Percentiles rank a stretch among this genome's conserved stretches.
These are phyloP conservation scores for Labeo catla DNA, from an alignment of 2,113 vertebrate species.

Conservation along the genomic window DNA sequence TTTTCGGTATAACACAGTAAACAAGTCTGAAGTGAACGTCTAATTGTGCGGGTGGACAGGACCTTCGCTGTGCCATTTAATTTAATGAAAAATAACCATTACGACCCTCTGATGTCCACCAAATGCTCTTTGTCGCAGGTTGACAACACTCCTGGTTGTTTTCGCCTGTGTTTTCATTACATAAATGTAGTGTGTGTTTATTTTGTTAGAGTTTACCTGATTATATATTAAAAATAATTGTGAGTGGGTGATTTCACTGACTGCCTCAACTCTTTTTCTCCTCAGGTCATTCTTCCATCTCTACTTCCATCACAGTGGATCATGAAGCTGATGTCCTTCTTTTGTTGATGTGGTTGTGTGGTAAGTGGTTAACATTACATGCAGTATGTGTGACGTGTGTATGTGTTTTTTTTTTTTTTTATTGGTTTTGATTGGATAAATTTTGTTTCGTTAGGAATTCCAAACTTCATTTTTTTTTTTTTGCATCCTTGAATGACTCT, in stretches of 20 bases:
- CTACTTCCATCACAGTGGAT: neutral
- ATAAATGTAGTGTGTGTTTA: neutral
- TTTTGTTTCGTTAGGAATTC: neutral
- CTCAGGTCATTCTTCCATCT: neutral
- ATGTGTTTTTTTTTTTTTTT: too few relatives aligned
- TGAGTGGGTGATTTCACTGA: neutral
- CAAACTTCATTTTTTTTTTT: neutral
- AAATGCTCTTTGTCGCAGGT: neutral
- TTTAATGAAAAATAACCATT: neutral
- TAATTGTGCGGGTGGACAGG: slow-evolving; percentile 11
- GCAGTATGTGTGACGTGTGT: too few relatives aligned
- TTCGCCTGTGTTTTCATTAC: neutral
- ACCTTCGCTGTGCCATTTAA: neutral
- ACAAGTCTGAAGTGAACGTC: slow-evolving; percentile 25
- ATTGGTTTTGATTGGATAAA: too few relatives aligned
- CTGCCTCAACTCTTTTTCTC: neutral
- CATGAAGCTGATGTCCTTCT: neutral
- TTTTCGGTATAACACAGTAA: slow-evolving; percentile 26
- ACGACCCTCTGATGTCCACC: neutral
- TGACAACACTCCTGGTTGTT: neutral
- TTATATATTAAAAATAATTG: neutral
- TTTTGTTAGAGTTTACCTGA: neutral
- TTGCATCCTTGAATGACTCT: neutral
- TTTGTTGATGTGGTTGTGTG: neutral
- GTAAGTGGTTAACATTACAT: neutral